Evolutionary conservation across 2,888 invertebrate genomes (phyloP).

Genomic region (Parasteatoda lunata): DNA sequence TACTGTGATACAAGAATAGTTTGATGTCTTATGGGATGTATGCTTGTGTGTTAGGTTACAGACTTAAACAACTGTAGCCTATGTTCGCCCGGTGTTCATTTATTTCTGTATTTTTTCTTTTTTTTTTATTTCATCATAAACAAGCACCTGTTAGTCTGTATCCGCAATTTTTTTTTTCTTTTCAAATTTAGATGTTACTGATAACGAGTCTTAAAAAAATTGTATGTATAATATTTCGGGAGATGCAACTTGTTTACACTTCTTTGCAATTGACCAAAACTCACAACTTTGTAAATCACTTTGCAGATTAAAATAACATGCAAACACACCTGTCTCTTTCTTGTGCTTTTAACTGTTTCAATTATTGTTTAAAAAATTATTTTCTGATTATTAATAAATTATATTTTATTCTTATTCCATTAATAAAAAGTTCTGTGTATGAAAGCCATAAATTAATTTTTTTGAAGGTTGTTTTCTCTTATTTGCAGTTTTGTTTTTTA

Average conservation of each 20-base stretch:
- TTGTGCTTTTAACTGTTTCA: too few species aligned
- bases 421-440: too few species aligned
- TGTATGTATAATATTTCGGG: conserved; percentile 40
- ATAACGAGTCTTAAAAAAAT: conserved; percentile 46
- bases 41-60: conserved; percentile 14
- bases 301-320: conserved; percentile 68
- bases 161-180: conserved; percentile 13
- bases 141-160: conserved; percentile 59
- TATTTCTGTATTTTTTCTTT: conserved; percentile 33
- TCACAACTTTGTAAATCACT: conserved; percentile 69
- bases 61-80: conserved; percentile 14
- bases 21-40: conserved; percentile 29
- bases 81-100: conserved; percentile 60
- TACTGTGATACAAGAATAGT: conserved; percentile 60
- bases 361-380: too few species aligned
- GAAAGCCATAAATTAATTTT: too few species aligned
- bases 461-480: too few species aligned
- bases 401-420: too few species aligned
- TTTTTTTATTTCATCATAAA: conserved; percentile 26
- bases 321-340: conserved; percentile 31
- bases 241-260: conserved; percentile 58
- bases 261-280: conserved; percentile 68
- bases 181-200: conserved; percentile 35
- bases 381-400: too few species aligned
- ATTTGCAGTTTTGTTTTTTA: too few species aligned